Evolutionary conservation across 2,797 vertebrate species (phyloP).

Genomic region (Macropodus opercularis): DNA sequence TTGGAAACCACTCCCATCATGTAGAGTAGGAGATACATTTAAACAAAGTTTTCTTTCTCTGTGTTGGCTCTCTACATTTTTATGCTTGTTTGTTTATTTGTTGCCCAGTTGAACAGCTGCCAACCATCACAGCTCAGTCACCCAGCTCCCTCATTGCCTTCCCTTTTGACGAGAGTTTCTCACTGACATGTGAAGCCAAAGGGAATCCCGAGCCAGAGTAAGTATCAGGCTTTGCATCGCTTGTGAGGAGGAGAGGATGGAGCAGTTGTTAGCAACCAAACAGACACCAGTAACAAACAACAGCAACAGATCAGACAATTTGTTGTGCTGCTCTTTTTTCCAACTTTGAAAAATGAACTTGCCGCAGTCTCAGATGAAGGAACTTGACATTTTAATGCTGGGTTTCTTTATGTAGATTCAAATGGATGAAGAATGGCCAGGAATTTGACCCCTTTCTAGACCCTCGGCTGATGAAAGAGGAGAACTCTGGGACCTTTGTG

Average conservation of each 20-base stretch:
- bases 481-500: constrained; percentile 91
- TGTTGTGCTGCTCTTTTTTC: constrained; percentile 28
- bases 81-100: constrained; percentile 44
- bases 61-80: constrained; percentile 28
- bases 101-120: constrained; percentile 90
- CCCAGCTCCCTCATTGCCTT: constrained; percentile 88
- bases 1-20: constrained; percentile 37
- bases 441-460: constrained; percentile 88
- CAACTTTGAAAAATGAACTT: constrained; percentile 15
- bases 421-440: constrained; percentile 92
- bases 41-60: constrained; percentile 12
- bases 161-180: constrained; percentile 92
- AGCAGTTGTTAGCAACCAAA: constrained; percentile 40
- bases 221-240: constrained; percentile 65
- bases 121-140: constrained; percentile 89
- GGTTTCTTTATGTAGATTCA: constrained; percentile 83
- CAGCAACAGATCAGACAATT: constrained; percentile 22
- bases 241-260: constrained; percentile 6
- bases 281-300: constrained; percentile 16
- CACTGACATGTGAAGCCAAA: constrained; percentile 92
- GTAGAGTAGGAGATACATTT: background rate
- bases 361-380: constrained; percentile 1
- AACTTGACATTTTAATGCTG: constrained; percentile 46
- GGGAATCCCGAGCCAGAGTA: constrained; percentile 92
- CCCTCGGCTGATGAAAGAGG: constrained; percentile 81